Evolutionary conservation across 2,797 vertebrate species (phyloP).

Genomic region (Sebastes oblongus): DNA sequence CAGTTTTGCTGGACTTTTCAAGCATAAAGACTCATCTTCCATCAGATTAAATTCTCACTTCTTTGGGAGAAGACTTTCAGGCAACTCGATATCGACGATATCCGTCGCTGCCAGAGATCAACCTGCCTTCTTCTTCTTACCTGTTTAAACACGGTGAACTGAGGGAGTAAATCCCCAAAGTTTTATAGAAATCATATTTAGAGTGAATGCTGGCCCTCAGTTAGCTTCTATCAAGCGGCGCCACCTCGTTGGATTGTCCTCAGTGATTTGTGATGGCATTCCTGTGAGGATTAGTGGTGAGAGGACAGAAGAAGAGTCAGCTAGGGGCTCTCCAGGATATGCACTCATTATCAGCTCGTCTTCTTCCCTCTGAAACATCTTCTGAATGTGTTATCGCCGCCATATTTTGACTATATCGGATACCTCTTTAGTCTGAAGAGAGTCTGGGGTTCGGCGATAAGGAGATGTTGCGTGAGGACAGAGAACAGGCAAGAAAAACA

Average conservation of each 20-base stretch:
- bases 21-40: neutral
- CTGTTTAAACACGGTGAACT: neutral
- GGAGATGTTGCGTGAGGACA: neutral
- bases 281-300: slow-evolving; percentile 48
- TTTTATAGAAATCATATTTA: neutral
- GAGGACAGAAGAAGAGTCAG: neutral
- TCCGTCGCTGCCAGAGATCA: neutral
- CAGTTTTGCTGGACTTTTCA: neutral
- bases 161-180: neutral
- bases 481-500: neutral
- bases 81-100: neutral
- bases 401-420: slow-evolving; percentile 29
- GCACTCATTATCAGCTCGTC: slow-evolving; percentile 4
- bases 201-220: neutral
- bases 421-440: neutral
- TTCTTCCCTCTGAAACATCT: neutral
- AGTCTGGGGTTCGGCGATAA: neutral
- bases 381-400: neutral
- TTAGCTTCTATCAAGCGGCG: neutral
- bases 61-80: neutral
- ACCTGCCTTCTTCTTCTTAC: neutral
- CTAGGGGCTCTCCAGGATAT: neutral
- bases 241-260: neutral
- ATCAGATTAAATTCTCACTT: neutral
- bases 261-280: slow-evolving; percentile 8